Conservation (phyloP, 2,797 vertebrate genomes). For the Poeciliopsis presidionis region DNA sequence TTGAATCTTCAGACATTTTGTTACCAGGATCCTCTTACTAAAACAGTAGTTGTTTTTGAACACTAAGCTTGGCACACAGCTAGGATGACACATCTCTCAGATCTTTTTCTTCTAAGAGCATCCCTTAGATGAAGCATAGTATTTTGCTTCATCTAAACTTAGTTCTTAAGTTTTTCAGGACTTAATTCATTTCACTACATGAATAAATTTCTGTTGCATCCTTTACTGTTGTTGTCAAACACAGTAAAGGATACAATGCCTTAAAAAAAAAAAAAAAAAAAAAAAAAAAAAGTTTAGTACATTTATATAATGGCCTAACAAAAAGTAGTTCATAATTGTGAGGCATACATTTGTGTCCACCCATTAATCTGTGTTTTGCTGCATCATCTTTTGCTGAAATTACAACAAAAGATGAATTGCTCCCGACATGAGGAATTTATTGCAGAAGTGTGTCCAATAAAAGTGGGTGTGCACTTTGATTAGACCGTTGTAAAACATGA, state of each 20-base stretch:
- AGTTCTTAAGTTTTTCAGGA: not conserved
- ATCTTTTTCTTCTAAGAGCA: not conserved
- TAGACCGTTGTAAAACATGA: not conserved
- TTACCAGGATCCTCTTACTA: not conserved
- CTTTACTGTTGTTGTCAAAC: not conserved
- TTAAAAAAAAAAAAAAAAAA: too few relatives aligned
- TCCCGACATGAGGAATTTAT: too few relatives aligned
- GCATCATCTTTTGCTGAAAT: not conserved
- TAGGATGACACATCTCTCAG: not conserved
- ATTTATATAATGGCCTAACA: not conserved
- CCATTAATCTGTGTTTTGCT: not conserved
- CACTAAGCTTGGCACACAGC: not conserved
- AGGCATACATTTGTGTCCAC: not conserved
- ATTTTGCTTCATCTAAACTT: not conserved
- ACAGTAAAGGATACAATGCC: not conserved
- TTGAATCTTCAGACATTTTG: not conserved
- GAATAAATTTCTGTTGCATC: not conserved
- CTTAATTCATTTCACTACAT: not conserved
- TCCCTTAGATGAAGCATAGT: not conserved
- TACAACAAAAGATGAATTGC: not conserved
- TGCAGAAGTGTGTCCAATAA: not conserved
- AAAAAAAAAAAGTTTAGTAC: not conserved
- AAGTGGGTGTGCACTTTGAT: not conserved
- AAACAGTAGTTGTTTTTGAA: not conserved
- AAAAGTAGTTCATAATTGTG: not conserved